phyloP scores from a whole-genome alignment of 2,797 vertebrate genomes.

The Arvicola amphibius region DNA sequence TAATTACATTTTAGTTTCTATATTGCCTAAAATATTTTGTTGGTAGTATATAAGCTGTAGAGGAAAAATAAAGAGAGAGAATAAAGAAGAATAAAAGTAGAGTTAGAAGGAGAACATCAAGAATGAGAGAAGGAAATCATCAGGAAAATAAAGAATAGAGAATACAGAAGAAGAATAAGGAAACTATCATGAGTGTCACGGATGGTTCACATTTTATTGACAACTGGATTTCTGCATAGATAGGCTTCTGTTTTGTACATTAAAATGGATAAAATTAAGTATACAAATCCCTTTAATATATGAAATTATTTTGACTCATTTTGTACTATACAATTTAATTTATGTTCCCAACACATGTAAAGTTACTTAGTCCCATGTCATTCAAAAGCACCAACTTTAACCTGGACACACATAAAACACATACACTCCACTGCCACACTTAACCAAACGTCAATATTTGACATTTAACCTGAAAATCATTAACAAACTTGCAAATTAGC shows the following conservation, averaged over 20 bases:
- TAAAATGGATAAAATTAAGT: conserved; percentile 38
- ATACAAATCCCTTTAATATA: neutral
- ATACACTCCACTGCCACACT: neutral
- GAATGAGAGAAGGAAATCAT: too few species aligned
- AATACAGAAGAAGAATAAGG: too few species aligned
- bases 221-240: neutral
- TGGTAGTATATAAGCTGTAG: too few species aligned
- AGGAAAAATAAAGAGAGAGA: too few species aligned
- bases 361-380: neutral
- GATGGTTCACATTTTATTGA: neutral
- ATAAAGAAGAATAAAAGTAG: too few species aligned
- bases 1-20: too few species aligned
- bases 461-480: conserved; percentile 17
- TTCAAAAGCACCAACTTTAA: neutral
- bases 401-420: neutral
- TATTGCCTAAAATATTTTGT: too few species aligned
- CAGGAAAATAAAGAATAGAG: too few species aligned
- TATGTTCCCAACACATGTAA: neutral
- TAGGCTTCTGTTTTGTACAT: neutral
- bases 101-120: too few species aligned
- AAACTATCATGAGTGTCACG: neutral
- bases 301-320: neutral
- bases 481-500: conserved; percentile 25
- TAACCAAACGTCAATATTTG: neutral
- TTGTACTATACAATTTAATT: neutral